These are phyloP conservation scores for Koerneria pararmatus DNA, from an alignment of 2,888 invertebrate species.

Conservation along the genomic window DNA sequence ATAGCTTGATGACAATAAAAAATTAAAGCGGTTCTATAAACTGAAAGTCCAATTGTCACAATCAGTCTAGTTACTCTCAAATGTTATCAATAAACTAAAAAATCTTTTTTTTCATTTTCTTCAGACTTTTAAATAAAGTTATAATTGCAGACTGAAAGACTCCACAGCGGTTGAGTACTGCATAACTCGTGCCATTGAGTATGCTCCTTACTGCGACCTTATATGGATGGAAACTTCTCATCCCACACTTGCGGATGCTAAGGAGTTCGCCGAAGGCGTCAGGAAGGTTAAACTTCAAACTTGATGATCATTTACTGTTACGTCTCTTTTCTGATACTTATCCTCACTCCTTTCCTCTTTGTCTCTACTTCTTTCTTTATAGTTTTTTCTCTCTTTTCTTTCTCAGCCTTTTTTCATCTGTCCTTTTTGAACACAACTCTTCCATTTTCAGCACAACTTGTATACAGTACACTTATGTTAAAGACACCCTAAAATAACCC, in stretches of 20 bases:
- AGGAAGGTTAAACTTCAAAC: conserved; percentile 36
- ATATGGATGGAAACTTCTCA: conserved; percentile 62
- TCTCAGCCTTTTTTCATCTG: neutral
- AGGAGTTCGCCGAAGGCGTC: conserved; percentile 59
- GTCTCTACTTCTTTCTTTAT: too few relatives aligned
- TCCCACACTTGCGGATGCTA: conserved; percentile 59
- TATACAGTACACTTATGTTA: too few relatives aligned
- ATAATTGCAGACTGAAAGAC: conserved; percentile 40
- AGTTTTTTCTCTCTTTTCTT: too few relatives aligned
- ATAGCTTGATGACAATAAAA: too few relatives aligned
- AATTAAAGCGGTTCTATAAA: too few relatives aligned
- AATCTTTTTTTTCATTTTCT: conserved; percentile 9
- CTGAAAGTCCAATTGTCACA: too few relatives aligned
- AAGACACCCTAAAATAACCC: too few relatives aligned
- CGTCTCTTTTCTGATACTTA: neutral
- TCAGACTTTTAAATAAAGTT: neutral
- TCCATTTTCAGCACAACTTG: too few relatives aligned
- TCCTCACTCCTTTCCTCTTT: too few relatives aligned
- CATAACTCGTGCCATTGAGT: conserved; percentile 57
- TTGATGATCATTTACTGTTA: too few relatives aligned
- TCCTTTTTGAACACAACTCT: neutral
- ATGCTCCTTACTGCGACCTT: conserved; percentile 59
- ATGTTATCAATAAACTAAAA: too few relatives aligned
- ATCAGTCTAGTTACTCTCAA: too few relatives aligned
- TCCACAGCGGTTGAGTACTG: conserved; percentile 57